These are phyloP conservation scores for Malachius bipustulatus DNA, from an alignment of 2,888 invertebrate genomes.

Conservation along the genomic window DNA sequence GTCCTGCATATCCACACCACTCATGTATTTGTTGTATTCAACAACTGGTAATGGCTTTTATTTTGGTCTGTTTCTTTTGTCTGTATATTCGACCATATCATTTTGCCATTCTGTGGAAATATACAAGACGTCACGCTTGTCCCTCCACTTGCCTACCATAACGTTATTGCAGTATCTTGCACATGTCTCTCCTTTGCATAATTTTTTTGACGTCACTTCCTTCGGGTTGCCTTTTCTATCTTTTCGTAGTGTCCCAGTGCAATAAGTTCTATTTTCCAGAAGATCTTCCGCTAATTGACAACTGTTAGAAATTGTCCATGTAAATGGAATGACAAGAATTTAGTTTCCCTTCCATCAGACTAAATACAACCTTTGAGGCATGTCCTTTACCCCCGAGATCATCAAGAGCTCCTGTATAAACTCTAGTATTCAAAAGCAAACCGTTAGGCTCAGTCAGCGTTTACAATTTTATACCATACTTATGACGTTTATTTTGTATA, in stretches of 20 bases:
- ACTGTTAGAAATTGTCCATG: slow-evolving; percentile 10
- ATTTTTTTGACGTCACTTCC: background rate
- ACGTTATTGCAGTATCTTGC: slow-evolving; percentile 8
- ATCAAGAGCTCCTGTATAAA: background rate
- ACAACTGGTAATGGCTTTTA: too few species aligned
- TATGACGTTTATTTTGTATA: too few species aligned
- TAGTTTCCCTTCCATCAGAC: too few species aligned
- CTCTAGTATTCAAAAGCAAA: background rate
- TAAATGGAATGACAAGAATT: too few species aligned
- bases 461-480: background rate
- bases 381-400: too few species aligned
- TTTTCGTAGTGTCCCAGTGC: too few species aligned
- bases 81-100: background rate
- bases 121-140: slow-evolving; percentile 1
- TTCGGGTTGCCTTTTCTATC: slow-evolving; percentile 10
- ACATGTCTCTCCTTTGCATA: too few species aligned
- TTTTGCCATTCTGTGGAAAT: background rate
- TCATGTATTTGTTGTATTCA: too few species aligned
- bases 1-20: too few species aligned
- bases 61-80: background rate
- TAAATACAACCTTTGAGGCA: too few species aligned
- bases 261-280: background rate
- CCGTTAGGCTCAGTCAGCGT: background rate
- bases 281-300: slow-evolving; percentile 2
- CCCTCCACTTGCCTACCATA: slow-evolving; percentile 2